Evolutionary conservation across 2,888 invertebrate genomes (phyloP).

Genomic region (Acronicta psi): DNA sequence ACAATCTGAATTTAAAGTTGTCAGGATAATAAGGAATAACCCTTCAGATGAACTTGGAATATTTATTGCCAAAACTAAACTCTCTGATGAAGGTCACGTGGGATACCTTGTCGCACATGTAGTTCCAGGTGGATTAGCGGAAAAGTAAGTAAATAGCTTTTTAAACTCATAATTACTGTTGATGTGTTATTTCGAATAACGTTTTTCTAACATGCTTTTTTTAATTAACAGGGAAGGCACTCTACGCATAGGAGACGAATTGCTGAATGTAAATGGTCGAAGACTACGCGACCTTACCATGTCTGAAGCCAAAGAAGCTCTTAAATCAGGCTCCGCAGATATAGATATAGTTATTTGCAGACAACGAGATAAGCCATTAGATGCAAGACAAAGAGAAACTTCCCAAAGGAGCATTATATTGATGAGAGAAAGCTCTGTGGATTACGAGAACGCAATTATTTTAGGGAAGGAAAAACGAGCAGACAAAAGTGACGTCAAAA

Average conservation of each 20-base stretch:
- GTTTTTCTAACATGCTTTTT: slow-evolving; percentile 16
- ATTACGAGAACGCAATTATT: slow-evolving; percentile 91
- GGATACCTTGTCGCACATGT: slow-evolving; percentile 92
- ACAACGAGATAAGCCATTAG: slow-evolving; percentile 74
- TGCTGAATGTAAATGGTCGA: slow-evolving; percentile 92
- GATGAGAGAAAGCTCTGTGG: slow-evolving; percentile 92
- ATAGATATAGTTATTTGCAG: slow-evolving; percentile 91
- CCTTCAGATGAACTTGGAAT: slow-evolving; percentile 92
- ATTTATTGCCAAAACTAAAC: slow-evolving; percentile 91
- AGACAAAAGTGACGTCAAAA: slow-evolving; percentile 90
- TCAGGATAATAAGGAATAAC: slow-evolving; percentile 88
- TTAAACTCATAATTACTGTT: slow-evolving; percentile 7
- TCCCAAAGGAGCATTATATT: slow-evolving; percentile 67
- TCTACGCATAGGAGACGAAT: slow-evolving; percentile 91
- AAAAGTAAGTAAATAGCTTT: slow-evolving; percentile 88
- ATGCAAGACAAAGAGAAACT: slow-evolving; percentile 66
- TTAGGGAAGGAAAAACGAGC: slow-evolving; percentile 85
- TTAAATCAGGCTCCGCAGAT: slow-evolving; percentile 89
- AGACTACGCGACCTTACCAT: slow-evolving; percentile 91
- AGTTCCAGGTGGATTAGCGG: slow-evolving; percentile 91
- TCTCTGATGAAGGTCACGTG: slow-evolving; percentile 89
- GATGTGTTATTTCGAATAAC: slow-evolving; percentile 17
- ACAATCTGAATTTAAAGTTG: slow-evolving; percentile 81
- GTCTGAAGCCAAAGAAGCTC: slow-evolving; percentile 91
- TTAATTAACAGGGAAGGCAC: slow-evolving; percentile 89